Base-by-base conservation (phyloP, 2,888 invertebrate species). In the Podotricha telesiphe region DNA sequence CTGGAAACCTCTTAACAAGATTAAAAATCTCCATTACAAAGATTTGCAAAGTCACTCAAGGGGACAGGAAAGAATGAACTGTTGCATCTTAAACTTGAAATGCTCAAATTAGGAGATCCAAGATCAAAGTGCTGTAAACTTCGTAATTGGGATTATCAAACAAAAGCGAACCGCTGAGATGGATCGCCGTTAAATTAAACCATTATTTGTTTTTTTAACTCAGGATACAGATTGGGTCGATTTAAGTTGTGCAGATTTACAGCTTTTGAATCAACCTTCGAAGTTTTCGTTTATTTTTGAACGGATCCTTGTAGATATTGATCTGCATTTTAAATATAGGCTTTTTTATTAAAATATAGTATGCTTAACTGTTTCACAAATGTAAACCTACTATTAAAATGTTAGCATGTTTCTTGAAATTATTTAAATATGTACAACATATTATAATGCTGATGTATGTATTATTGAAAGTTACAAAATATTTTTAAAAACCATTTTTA, bases 61-160 rank as follows among this genome's bases (percentile, higher is more conserved):
- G 47, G 51, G 72, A 70, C 61, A 19, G 22, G n/a, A 11, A 61
- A 75, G 19, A 58, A 71, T 68, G 74, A 71, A 77, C 68, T 70
- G 72, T 75, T 75, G 76, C 74, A 75, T 68, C 71, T 68, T 40
- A 58, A 69, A 68, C 68, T 76, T 72, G 69, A 74, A 77, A 75
- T 72, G 69, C 72, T 77, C 79, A 76, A 82, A 82, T 80, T 77
- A 75, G 51, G 67, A 76, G 77, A 70, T 56, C 6, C 28, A 40
- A 70, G 68, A 70, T 72, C 70, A 72, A 66, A 70, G 70, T 70
- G 67, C 63, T 22, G 69, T 67, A 75, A 83, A 82, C 78, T 85
- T 81, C 78, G 73, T 82, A 83, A 83, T 82, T 81, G 76, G 78
- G 71, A 82, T 84, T 82, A 83, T 82, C 76, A 79, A 77, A 77